Evolutionary conservation across 2,888 invertebrate species (phyloP).

Genomic region (Hirudinaria manillensis): DNA sequence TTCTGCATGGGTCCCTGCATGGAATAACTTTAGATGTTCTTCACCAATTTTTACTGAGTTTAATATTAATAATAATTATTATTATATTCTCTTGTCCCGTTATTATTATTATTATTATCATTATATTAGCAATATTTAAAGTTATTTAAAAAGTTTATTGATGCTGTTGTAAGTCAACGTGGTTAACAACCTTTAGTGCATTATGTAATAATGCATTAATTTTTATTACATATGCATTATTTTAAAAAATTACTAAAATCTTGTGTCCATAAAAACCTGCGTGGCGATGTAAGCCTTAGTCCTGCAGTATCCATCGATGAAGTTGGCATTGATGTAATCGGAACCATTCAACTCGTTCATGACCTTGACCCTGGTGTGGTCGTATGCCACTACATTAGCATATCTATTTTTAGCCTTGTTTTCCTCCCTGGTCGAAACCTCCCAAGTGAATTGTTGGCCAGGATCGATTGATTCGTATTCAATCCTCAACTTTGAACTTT

Average conservation of each 20-base stretch:
- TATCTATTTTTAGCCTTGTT: constrained; percentile 99
- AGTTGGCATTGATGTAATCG: constrained; percentile 98
- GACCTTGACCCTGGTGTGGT: constrained; percentile 67
- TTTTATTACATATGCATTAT: no score
- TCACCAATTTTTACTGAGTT: not conserved
- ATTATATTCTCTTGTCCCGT: no score
- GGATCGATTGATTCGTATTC: constrained; percentile 97
- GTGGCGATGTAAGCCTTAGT: constrained; percentile 98
- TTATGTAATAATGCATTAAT: constrained; percentile 1
- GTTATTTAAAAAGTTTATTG: no score
- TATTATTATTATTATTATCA: no score
- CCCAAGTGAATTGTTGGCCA: constrained; percentile 99
- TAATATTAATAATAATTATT: no score
- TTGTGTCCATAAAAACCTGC: constrained; percentile 55
- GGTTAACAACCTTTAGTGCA: no score
- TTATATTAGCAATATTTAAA: no score
- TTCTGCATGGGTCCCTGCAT: constrained; percentile 63
- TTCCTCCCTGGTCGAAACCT: constrained; percentile 91
- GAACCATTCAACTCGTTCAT: constrained; percentile 64
- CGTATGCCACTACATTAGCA: constrained; percentile 97
- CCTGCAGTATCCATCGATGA: constrained; percentile 96
- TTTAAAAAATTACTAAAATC: not conserved
- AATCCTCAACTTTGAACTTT: constrained; percentile 51
- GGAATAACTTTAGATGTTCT: not conserved
- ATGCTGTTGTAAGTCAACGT: no score